Percentiles rank a stretch among this genome's conserved stretches.
Evolutionary conservation across 1,140 invertebrate species (phyloP).

Genomic region (Solen grandis): DNA sequence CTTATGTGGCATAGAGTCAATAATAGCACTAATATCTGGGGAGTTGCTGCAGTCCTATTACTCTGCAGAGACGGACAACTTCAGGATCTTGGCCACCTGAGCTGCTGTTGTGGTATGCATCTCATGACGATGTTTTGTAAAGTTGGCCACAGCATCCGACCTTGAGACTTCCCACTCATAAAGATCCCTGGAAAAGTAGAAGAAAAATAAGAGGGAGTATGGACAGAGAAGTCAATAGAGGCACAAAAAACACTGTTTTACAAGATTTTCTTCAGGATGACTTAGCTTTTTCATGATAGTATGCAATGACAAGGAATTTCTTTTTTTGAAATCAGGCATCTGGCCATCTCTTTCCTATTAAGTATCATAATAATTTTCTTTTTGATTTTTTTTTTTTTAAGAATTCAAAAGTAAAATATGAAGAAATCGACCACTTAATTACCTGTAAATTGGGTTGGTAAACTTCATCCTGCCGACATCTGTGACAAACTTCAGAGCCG

Average conservation of each 20-base stretch:
- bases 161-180: conserved; percentile 34
- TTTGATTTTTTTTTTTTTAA: not conserved
- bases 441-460: conserved; percentile 46
- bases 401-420: not conserved
- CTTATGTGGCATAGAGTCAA: too few relatives aligned
- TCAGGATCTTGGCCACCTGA: conserved; percentile 1
- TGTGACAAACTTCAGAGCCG: conserved; percentile 51
- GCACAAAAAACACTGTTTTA: not conserved
- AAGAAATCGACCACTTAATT: not conserved
- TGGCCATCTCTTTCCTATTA: not conserved
- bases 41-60: too few relatives aligned
- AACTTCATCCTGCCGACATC: conserved; percentile 52
- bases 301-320: not conserved
- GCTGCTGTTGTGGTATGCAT: conserved; percentile 41
- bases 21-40: too few relatives aligned
- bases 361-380: not conserved
- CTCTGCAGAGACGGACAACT: too few relatives aligned
- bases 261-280: not conserved
- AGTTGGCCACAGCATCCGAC: conserved; percentile 22
- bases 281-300: not conserved
- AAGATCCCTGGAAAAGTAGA: conserved; percentile 37
- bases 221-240: not conserved
- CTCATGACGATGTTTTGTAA: conserved; percentile 14
- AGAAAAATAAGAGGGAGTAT: not conserved
- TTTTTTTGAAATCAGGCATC: not conserved